Evolutionary conservation across 2,797 vertebrate genomes (phyloP), one percentile per base, ranked within the genome.

Genomic region (Acanthiza pusilla): DNA sequence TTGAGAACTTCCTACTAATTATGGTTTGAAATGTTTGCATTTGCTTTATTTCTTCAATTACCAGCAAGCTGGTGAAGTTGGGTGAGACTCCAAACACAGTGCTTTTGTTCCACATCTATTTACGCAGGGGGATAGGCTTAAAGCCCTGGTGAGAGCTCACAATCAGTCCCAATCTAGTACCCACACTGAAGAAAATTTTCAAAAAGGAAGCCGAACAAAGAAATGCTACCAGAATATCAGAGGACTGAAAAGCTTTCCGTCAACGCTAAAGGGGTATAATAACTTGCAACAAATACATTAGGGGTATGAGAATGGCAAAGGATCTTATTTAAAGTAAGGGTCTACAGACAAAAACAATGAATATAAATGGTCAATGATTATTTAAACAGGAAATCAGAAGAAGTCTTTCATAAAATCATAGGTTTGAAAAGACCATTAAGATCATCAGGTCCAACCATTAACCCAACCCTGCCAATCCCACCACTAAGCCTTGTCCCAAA

Each of bases 1-100:
- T 75, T 74, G 61, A 75, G 51, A 75, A 53, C 23, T 79, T 91
- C 22, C 32, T 89, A 32, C 53, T 87, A 51, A 73, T 84, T 82
- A 50, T 79, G 40, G 43, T 70, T 89, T 57, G 18, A 82, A 89
- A 91, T 67, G 51, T 76, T 67, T 73, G 18, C 18, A 23, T 90
- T 94, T 92, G 3, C 54, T 95, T 88, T 86, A 58, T 88, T 85
- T 74, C 55, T 38, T 65, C 65, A 51, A 42, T 83, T 67, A 65
- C 48, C 42, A 78, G 36, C 58, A 78, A 75, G 12, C 32, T 75
- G 27, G 22, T 77, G 23, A 77, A 63, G 27, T n/a, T 73, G 40
- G 1, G 8, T 67, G 73, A 63, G 40, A 89, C 29, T 83, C 38
- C 42, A 91, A 57, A 68, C 29, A 68, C 13, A 45, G 6, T 47